phyloP scores from a whole-genome alignment of 2,888 invertebrate genomes.

The Pyrochroa serraticornis region DNA sequence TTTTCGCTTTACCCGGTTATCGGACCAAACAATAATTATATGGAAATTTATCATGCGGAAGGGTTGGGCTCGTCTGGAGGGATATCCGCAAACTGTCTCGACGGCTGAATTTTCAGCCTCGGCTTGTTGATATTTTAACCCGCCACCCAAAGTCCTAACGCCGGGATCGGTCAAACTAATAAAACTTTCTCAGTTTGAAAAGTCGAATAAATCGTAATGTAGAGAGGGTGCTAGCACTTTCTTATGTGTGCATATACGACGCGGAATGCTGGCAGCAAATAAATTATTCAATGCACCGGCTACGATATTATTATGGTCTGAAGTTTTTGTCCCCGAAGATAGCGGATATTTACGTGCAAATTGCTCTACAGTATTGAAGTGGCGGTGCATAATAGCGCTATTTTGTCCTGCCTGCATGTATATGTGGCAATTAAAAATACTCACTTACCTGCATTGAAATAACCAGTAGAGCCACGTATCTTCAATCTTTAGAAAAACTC shows the following conservation, averaged over 20 bases:
- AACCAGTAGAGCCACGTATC: neutral
- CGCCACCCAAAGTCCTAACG: too few relatives aligned
- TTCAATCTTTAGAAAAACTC: neutral
- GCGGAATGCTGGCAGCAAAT: constrained; percentile 1
- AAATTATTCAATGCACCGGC: constrained; percentile 27
- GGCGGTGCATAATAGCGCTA: constrained; percentile 21
- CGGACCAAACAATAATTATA: neutral
- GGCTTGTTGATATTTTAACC: too few relatives aligned
- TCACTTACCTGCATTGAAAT: constrained; percentile 5
- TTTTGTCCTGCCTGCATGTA: constrained; percentile 22
- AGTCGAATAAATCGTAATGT: neutral
- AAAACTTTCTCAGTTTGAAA: constrained; percentile 1
- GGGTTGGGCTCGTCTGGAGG: neutral
- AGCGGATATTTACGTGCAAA: constrained; percentile 31
- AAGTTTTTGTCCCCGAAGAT: constrained; percentile 27
- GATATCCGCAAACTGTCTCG: neutral
- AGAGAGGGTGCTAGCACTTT: constrained; percentile 1
- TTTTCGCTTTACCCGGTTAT: neutral
- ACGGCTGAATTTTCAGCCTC: neutral
- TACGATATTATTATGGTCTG: constrained; percentile 19
- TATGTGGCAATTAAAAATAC: constrained; percentile 31
- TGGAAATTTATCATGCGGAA: neutral
- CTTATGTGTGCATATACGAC: neutral
- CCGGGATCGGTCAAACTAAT: neutral
- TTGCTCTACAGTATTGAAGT: constrained; percentile 24